Evolutionary conservation across 2,888 invertebrate genomes (phyloP).

Genomic region (Leucoptera coffeella): DNA sequence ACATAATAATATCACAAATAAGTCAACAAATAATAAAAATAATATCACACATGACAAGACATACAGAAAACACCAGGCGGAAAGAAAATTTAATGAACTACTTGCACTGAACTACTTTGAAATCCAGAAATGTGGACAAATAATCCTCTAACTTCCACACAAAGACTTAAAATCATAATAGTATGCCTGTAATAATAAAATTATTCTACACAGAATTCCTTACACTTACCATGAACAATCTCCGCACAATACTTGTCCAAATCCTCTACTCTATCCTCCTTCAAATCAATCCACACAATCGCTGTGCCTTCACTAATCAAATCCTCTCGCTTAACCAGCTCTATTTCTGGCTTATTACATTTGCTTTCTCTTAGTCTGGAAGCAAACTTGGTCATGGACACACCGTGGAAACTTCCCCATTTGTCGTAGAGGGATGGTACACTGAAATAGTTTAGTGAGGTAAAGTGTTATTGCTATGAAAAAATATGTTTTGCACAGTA

Average conservation of each 20-base stretch:
- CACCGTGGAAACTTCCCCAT: constrained; percentile 77
- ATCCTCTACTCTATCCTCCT: constrained; percentile 53
- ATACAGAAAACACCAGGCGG: too few relatives aligned
- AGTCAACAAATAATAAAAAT: too few relatives aligned
- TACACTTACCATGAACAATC: constrained; percentile 48
- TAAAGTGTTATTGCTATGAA: not conserved
- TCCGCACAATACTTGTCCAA: constrained; percentile 54
- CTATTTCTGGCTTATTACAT: constrained; percentile 61
- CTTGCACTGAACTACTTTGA: too few relatives aligned
- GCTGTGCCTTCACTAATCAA: constrained; percentile 60
- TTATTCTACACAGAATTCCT: not conserved
- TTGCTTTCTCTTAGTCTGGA: constrained; percentile 57
- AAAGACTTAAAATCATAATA: too few relatives aligned
- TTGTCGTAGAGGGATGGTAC: constrained; percentile 60
- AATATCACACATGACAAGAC: too few relatives aligned
- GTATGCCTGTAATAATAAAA: not conserved
- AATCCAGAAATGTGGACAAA: too few relatives aligned
- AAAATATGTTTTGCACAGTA: not conserved
- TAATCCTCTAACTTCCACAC: too few relatives aligned
- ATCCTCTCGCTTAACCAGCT: constrained; percentile 45
- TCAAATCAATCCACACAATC: constrained; percentile 63
- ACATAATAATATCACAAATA: too few relatives aligned
- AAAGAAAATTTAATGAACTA: too few relatives aligned
- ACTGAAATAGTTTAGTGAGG: constrained; percentile 24
- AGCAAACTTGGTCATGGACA: constrained; percentile 66